Evolutionary conservation across 2,888 invertebrate genomes (phyloP), one percentile per base, ranked within the genome.

Genomic region (Dioctria rufipes): DNA sequence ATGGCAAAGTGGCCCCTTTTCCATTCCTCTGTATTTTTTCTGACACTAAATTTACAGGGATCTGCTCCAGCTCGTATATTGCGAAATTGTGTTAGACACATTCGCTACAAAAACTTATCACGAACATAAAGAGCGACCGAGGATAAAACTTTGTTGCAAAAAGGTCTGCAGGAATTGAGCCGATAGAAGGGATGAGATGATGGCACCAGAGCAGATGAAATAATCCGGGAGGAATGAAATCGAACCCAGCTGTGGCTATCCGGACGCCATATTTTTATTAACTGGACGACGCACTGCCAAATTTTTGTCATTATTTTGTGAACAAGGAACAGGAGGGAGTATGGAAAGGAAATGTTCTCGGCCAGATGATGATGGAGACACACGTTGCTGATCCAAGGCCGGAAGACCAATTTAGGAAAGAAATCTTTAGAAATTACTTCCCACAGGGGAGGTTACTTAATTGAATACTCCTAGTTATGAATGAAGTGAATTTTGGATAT

Each of bases 391-490:
- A 67, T 80, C 77, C 63, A 66, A 80, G 67, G n/a, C 60, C 43
- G 66, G 80, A 77, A 46, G 77, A 54, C 66, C 80, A 80, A 80
- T 77, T 77, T 58, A 13, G 80, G 11, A 58, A 25, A 46, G 13
- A 46, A 77, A 75, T 80, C 67, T 51, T 54, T 51, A 58, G 49
- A 63, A 58, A 67, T 60, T 75, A 80, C 63, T 73, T 73, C 67
- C 77, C 75, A 80, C 60, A 43, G 67, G 58, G 67, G 58, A 46
- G 77, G 80, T 80, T 77, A 80, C 80, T 80, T 80, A 80, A 80
- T 80, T 80, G 77, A 80, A 80, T 80, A 51, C 69, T 69, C 37
- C 69, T 69, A 39, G 69, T 69, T 69, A 69, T 69, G 69, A 69
- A 69, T 69, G 51, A 69, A 69, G 49, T 77, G 80, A 80, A 77